Evolutionary conservation across 2,888 invertebrate genomes (phyloP).

Genomic region (Noctuana brunneofusca): DNA sequence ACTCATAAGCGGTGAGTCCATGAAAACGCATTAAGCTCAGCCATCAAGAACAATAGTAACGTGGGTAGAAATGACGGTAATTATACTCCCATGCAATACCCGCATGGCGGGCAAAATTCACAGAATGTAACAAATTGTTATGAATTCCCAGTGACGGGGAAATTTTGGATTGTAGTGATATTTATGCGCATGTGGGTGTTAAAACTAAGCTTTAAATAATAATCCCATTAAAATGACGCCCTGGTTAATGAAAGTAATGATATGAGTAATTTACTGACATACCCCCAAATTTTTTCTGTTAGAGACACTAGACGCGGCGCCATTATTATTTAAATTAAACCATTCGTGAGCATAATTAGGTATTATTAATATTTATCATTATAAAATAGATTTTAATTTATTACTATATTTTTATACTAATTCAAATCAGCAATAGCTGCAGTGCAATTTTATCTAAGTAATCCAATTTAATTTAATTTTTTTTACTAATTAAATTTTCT

Average conservation of each 20-base stretch:
- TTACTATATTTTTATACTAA: no score
- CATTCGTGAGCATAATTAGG: no score
- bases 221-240: constrained; percentile 14
- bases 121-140: constrained; percentile 43
- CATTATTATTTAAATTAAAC: no score
- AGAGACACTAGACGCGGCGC: no score
- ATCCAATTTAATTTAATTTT: no score
- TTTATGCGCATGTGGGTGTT: constrained; percentile 38
- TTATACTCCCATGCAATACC: constrained; percentile 43
- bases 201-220: constrained; percentile 15
- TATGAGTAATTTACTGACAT: background rate
- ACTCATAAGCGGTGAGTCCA: constrained; percentile 43
- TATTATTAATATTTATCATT: no score
- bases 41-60: constrained; percentile 44
- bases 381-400: no score
- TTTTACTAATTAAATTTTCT: no score
- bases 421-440: no score
- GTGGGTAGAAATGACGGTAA: constrained; percentile 47
- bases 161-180: constrained; percentile 38
- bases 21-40: constrained; percentile 38
- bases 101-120: constrained; percentile 39
- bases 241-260: constrained; percentile 2
- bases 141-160: constrained; percentile 27
- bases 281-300: background rate
- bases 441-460: no score